Evolutionary conservation across 2,797 vertebrate species (phyloP), one percentile per base, ranked within the genome.

Genomic region (Pampus argenteus): DNA sequence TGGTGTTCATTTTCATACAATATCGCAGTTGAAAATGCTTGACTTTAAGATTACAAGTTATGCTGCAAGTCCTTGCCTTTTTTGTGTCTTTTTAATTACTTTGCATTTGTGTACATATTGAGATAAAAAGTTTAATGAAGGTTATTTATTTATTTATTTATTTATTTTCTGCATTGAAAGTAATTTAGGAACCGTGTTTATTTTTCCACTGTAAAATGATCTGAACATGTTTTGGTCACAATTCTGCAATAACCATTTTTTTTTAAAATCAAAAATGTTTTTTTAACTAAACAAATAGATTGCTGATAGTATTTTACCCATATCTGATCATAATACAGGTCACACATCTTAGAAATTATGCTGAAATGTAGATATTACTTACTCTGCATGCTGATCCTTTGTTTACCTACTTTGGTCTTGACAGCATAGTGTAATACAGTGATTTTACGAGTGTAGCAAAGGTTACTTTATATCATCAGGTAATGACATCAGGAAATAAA

Each of bases 401-500:
- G 66, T 82, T 56, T 63, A 14, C 64, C 34, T 22, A 18, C 80
- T 84, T 87, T 87, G 70, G 80, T 74, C 70, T 76, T 51, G 73
- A 77, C 73, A 71, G 45, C 9, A 1, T 4, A 2, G 75, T 79
- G 63, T 87, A 61, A 45, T 70, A 73, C 79, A 25, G 23, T 55
- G 52, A 54, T 68, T 71, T 71, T 50, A 26, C 3, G 0, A 67
- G 26, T 49, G 52, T 50, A 68, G 9, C 49, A 51, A n/a, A 57
- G 62, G 44, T 74, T 45, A 42, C 38, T 40, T 52, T 52, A 62
- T 49, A 62, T 23, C 64, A 63, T 44, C 62, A 74, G 71, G 58
- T 69, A 49, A 65, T 45, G 51, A 54, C 62, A 83, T 74, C 64
- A 62, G 63, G 65, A 52, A 59, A 73, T 45, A 50, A 67, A 67